These are phyloP conservation scores for Peromyscus eremicus DNA, from an alignment of 2,797 vertebrate species.

Conservation along the genomic window DNA sequence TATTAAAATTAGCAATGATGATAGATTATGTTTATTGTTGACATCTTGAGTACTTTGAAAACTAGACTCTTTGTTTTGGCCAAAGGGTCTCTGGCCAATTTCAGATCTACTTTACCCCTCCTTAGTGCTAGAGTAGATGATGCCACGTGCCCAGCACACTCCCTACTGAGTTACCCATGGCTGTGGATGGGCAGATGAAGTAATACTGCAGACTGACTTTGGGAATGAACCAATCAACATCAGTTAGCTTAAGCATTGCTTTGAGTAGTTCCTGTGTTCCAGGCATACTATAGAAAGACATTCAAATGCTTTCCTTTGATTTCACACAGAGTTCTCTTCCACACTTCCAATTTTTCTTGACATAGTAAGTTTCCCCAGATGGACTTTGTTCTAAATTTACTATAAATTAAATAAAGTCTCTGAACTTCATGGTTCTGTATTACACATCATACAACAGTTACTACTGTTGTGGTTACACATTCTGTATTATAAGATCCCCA, in stretches of 20 bases:
- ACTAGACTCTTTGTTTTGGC: not conserved
- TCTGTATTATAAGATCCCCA: constrained; percentile 40
- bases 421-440: constrained; percentile 59
- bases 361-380: constrained; percentile 28
- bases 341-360: constrained; percentile 55
- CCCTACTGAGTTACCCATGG: not conserved
- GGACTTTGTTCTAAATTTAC: constrained; percentile 40
- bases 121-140: not conserved
- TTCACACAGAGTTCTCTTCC: not conserved
- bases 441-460: constrained; percentile 44
- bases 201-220: not conserved
- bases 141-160: not conserved
- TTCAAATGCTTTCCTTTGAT: constrained; percentile 57
- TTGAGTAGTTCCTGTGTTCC: not conserved
- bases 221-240: not conserved
- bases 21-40: not conserved
- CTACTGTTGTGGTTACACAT: not conserved
- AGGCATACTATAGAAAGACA: not conserved
- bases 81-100: not conserved
- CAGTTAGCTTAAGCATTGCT: not conserved
- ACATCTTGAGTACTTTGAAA: not conserved
- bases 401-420: constrained; percentile 45
- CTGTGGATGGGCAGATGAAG: not conserved
- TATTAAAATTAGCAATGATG: not conserved
- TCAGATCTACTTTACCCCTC: not conserved